Evolutionary conservation across 2,797 vertebrate species (phyloP).

Genomic region (Glyptemys insculpta): DNA sequence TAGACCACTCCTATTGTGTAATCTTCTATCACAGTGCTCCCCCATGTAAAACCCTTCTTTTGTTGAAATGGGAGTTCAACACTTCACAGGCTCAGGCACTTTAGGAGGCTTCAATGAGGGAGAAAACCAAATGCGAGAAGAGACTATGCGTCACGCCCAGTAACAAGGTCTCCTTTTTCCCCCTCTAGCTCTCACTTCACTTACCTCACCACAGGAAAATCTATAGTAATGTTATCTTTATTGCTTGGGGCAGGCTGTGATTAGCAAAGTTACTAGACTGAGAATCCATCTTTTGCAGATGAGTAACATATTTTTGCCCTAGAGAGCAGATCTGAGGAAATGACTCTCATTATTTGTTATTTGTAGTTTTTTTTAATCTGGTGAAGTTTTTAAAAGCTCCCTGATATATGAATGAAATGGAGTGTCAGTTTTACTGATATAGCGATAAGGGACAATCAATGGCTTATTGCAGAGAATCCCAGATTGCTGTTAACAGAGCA

Average conservation of each 20-base stretch:
- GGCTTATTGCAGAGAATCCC: neutral
- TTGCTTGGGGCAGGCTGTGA: neutral
- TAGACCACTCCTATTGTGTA: neutral
- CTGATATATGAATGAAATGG: slow-evolving; percentile 26
- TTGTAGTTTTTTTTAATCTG: neutral
- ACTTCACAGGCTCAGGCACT: accelerated
- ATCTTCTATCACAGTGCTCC: neutral
- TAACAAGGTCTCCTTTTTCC: neutral
- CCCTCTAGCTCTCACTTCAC: neutral
- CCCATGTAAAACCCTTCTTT: neutral
- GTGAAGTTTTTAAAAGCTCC: slow-evolving; percentile 21
- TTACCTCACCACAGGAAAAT: neutral
- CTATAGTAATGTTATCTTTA: neutral
- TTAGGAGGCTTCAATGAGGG: neutral
- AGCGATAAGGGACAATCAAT: neutral
- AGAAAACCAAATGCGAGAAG: neutral
- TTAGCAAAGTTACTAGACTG: neutral
- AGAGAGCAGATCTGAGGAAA: slow-evolving; percentile 9
- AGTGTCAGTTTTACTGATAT: neutral
- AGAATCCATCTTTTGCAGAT: slow-evolving; percentile 7
- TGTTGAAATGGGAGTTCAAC: neutral
- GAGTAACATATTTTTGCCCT: slow-evolving; percentile 23
- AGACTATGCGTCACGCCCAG: neutral
- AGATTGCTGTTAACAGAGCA: neutral
- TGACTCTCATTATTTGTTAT: neutral